phyloP scores from a whole-genome alignment of 2,113 vertebrate genomes.

The Poecilia latipinna region DNA sequence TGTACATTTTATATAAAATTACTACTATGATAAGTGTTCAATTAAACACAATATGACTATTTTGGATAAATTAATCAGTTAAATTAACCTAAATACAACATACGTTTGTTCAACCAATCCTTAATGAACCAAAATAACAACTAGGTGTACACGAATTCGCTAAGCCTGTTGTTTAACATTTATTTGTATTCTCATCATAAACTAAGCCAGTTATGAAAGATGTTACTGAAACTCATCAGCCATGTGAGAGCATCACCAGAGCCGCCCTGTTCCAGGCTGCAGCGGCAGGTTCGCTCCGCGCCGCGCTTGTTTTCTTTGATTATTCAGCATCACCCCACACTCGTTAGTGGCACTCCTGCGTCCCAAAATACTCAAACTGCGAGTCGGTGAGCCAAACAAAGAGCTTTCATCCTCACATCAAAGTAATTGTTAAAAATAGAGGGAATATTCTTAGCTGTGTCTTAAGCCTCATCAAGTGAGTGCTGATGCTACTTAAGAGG shows the following conservation, averaged over 20 bases:
- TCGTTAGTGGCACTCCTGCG: constrained; percentile 51
- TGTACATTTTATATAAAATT: too few species aligned
- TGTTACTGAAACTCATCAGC: constrained; percentile 23
- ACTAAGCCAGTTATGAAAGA: constrained; percentile 22
- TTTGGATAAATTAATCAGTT: too few species aligned
- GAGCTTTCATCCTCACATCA: constrained; percentile 31
- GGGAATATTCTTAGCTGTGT: constrained; percentile 26
- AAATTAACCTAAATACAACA: too few species aligned
- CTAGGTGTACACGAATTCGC: too few species aligned
- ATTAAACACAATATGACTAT: too few species aligned
- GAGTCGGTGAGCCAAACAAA: constrained; percentile 29
- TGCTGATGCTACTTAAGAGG: neutral
- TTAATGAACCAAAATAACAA: neutral
- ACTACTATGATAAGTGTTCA: too few species aligned
- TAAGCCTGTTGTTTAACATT: neutral
- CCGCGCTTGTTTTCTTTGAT: constrained; percentile 54
- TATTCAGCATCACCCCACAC: constrained; percentile 46
- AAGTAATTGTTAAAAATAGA: constrained; percentile 46
- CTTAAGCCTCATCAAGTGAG: constrained; percentile 11
- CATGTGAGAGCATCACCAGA: constrained; percentile 7
- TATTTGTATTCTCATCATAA: neutral
- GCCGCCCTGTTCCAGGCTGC: neutral
- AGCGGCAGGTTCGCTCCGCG: constrained; percentile 15
- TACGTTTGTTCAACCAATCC: neutral
- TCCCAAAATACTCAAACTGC: constrained; percentile 27